Evolutionary conservation across 2,888 invertebrate genomes (phyloP).

Genomic region (Drosophila bunnanda): DNA sequence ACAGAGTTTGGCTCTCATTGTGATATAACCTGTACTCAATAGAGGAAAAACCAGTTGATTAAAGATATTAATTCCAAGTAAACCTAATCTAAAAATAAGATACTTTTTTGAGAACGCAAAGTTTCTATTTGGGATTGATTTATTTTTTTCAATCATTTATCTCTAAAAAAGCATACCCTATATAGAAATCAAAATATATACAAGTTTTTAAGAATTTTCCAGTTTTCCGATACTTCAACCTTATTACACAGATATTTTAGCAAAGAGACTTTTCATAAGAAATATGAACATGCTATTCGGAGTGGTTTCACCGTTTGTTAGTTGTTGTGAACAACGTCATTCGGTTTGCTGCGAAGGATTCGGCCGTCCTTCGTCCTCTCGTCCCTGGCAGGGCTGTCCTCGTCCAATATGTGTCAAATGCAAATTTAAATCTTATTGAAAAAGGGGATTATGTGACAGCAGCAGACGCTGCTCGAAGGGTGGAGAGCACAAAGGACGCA

Average conservation of each 20-base stretch:
- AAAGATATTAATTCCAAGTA: neutral
- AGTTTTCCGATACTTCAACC: neutral
- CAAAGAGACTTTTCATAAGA: slow-evolving; percentile 10
- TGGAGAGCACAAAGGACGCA: slow-evolving; percentile 11
- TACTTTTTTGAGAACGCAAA: too few species aligned
- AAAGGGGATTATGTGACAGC: slow-evolving; percentile 81
- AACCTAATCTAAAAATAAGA: neutral
- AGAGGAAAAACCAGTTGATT: neutral
- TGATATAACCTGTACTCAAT: neutral
- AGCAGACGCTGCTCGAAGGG: slow-evolving; percentile 58
- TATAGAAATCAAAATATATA: neutral
- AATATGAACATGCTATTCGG: slow-evolving; percentile 17
- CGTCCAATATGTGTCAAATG: slow-evolving; percentile 81
- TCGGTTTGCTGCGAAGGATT: slow-evolving; percentile 42
- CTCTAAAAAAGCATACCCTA: neutral
- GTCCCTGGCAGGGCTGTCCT: slow-evolving; percentile 62
- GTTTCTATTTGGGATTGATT: neutral
- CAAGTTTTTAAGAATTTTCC: neutral
- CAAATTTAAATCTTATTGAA: slow-evolving; percentile 82
- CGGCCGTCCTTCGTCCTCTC: slow-evolving; percentile 56
- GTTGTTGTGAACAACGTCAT: slow-evolving; percentile 29
- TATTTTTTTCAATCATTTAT: neutral
- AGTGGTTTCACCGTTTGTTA: neutral
- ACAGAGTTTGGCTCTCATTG: neutral
- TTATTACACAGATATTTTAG: slow-evolving; percentile 13